Conservation (phyloP, 2,888 invertebrate genomes). For the Epistrophella euchroma region DNA sequence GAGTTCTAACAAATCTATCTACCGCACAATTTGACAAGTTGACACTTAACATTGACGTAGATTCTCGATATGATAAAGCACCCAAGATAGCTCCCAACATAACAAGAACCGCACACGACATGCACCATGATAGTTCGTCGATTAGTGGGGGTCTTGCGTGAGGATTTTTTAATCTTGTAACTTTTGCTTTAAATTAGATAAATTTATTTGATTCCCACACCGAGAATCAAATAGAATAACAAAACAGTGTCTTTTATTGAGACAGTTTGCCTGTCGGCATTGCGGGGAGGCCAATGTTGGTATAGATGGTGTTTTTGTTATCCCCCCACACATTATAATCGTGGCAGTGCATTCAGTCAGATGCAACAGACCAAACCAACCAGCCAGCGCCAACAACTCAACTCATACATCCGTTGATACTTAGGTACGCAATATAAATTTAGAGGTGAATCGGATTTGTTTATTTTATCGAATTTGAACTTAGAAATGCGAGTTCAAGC, state of each 20-base stretch:
- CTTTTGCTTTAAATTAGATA: constrained; percentile 37
- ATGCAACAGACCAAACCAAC: not conserved
- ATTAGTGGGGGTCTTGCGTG: constrained; percentile 18
- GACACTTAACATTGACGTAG: constrained; percentile 7
- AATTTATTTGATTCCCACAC: constrained; percentile 38
- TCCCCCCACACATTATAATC: not conserved
- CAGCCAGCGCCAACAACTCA: not conserved
- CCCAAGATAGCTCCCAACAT: constrained; percentile 12
- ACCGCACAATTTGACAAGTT: constrained; percentile 2
- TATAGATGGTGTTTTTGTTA: not conserved
- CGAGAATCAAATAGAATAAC: constrained; percentile 11
- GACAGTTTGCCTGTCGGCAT: constrained; percentile 44
- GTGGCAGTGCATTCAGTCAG: not conserved
- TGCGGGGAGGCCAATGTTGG: constrained; percentile 15
- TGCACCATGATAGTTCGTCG: not conserved
- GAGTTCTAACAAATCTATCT: not conserved
- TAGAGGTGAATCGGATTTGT: constrained; percentile 36
- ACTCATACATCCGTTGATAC: not conserved
- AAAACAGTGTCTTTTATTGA: constrained; percentile 17
- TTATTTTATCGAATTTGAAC: constrained; percentile 55
- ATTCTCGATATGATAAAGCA: not conserved
- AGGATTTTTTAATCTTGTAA: constrained; percentile 12
- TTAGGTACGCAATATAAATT: not conserved
- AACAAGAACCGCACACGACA: constrained; percentile 3
- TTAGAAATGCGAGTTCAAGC: constrained; percentile 53